Percentiles rank a stretch among this genome's conserved stretches.
Conservation (phyloP, 2,797 vertebrate genomes). For the Microctenopoma stevenorrisi region DNA sequence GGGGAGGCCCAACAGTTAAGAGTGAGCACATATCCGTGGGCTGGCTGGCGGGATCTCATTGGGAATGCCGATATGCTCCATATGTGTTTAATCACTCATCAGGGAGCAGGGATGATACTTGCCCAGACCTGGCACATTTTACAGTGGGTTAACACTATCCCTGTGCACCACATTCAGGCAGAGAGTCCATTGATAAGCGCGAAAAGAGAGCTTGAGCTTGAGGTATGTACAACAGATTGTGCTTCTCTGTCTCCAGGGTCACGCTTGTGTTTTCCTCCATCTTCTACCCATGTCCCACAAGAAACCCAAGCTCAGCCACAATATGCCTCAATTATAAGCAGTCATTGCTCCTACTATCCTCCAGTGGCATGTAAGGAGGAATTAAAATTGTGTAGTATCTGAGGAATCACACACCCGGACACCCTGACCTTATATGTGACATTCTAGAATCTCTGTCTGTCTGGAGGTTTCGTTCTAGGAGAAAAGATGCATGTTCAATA, state of each 20-base stretch:
- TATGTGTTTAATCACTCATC: constrained; percentile 71
- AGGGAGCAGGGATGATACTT: constrained; percentile 39
- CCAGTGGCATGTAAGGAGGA: constrained; percentile 67
- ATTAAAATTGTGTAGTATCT: constrained; percentile 75
- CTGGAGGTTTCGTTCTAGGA: constrained; percentile 60
- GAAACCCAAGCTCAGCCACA: constrained; percentile 62
- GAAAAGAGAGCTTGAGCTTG: constrained; percentile 19
- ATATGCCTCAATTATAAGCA: constrained; percentile 73
- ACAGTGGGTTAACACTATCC: constrained; percentile 34
- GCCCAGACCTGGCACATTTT: constrained; percentile 42
- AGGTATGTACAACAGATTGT: constrained; percentile 66
- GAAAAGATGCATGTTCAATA: constrained; percentile 51
- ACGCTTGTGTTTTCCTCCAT: constrained; percentile 62
- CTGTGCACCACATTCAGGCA: constrained; percentile 32
- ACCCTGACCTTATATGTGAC: constrained; percentile 67
- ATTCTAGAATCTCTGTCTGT: constrained; percentile 48
- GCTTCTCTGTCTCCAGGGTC: constrained; percentile 56
- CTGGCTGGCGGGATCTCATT: constrained; percentile 48
- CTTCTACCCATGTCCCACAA: constrained; percentile 54
- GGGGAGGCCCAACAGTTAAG: constrained; percentile 57
- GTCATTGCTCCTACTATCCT: constrained; percentile 61
- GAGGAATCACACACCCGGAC: constrained; percentile 52
- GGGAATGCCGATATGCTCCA: constrained; percentile 61
- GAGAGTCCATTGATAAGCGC: constrained; percentile 32
- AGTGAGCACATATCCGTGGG: constrained; percentile 55